Evolutionary conservation across 2,113 vertebrate genomes (phyloP), one percentile per base, ranked within the genome.

Genomic region (Eurypyga helias): DNA sequence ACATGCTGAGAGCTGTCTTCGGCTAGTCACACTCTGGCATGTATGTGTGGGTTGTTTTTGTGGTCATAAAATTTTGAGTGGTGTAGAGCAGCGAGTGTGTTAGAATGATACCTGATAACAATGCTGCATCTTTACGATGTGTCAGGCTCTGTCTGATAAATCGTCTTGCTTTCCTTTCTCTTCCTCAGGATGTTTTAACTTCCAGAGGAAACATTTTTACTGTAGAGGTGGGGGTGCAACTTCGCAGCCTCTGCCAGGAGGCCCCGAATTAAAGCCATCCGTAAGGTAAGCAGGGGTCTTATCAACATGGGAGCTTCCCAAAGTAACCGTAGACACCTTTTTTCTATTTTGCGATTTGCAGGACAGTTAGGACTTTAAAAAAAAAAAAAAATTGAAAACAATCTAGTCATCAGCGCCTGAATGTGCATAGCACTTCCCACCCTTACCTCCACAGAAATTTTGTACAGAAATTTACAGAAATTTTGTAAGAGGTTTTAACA

Each of bases 41-140:
- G 87, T 95, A 80, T 85, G 93, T 89, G 90, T 72, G 93, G 94
- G 93, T 94, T 97, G 94, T 92, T 97, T 97, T 94, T 97, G 89
- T 94, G 96, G 97, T 89, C 96, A 93, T 97, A 97, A 96, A 97
- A 96, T 94, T 96, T 87, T 93, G 96, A 97, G 89, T 66, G 93
- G 89, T 97, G 83, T 94, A 96, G 96, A 96, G 96, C 91, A 95
- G 81, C 4, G 7, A 96, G 81, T 89, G 89, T 79, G 93, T 96
- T 97, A 89, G 95, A 95, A 96, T 97, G 96, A 97, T 97, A 93
- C 96, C 95, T 96, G 96, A 92, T 97, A 96, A 97, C 97, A 96
- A 95, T 96, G 96, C 91, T 89, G 96, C 89, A 97, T 95, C 91
- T 94, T 97, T 97, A 95, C 4, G 36, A 95, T 79, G 66, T 96